Evolutionary conservation across 2,888 invertebrate species (phyloP).

Genomic region (Alviniconcha strummeri): DNA sequence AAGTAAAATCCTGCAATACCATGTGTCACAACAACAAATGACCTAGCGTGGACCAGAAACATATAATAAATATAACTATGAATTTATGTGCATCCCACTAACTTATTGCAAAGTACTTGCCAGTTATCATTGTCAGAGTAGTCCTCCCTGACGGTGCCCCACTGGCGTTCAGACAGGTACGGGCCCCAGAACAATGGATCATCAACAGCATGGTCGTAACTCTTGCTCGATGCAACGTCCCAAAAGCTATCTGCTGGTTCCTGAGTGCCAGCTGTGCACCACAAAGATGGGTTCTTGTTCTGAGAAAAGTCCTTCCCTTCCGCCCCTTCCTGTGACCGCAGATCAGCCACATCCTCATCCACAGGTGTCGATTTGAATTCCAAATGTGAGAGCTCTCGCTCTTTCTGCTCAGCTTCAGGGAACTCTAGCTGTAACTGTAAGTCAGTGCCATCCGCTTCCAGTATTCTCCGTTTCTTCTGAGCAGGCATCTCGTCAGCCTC

Average conservation of each 20-base stretch:
- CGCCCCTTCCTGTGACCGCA: not conserved
- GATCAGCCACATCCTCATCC: not conserved
- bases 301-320: constrained; percentile 4
- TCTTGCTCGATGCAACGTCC: not conserved
- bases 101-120: constrained; percentile 45
- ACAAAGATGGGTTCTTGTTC: constrained; percentile 9
- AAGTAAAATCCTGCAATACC: no score
- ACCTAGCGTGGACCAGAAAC: no score
- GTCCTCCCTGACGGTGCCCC: constrained; percentile 74
- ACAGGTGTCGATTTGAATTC: not conserved
- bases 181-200: constrained; percentile 68
- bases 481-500: no score
- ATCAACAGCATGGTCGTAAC: constrained; percentile 34
- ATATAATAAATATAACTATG: no score
- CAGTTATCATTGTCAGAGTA: constrained; percentile 68
- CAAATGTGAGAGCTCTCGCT: not conserved
- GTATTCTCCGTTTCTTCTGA: not conserved
- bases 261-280: not conserved
- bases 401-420: no score
- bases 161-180: constrained; percentile 72
- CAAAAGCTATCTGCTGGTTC: not conserved
- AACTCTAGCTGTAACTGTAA: not conserved
- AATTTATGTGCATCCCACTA: no score
- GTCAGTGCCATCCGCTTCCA: not conserved
- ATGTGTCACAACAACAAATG: no score